A percentile compares a stretch with the other conserved stretches of the same genome.
These are phyloP conservation scores for Callyntrura guangdongensis DNA, from an alignment of 2,888 invertebrate genomes.

Conservation along the genomic window DNA sequence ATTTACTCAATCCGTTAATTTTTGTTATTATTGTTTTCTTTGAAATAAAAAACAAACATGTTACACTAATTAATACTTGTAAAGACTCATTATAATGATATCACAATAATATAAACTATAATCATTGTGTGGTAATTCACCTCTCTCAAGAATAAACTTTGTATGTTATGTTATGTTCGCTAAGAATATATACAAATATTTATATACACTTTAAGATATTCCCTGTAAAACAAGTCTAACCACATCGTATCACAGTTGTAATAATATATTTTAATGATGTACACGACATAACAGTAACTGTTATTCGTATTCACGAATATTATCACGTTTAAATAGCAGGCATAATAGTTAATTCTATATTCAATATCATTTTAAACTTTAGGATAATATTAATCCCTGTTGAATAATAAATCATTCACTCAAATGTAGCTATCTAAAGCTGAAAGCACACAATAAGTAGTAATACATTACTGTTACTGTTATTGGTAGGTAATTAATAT, in stretches of 20 bases:
- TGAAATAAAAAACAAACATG: no score
- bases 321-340: neutral
- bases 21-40: no score
- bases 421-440: no score
- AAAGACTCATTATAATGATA: conserved; percentile 30
- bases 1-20: neutral
- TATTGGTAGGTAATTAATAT: no score
- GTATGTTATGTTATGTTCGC: neutral
- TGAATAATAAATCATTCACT: no score
- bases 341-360: neutral
- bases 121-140: conserved; percentile 1
- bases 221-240: neutral
- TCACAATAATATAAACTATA: conserved; percentile 15
- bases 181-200: neutral
- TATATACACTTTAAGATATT: neutral
- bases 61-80: neutral
- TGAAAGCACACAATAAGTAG: no score
- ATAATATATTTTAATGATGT: neutral
- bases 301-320: neutral
- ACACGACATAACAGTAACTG: neutral
- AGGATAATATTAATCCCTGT: no score
- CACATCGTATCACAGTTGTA: no score
- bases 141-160: conserved; percentile 20
- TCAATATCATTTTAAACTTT: no score
- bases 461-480: no score